These are phyloP conservation scores for Acrobasis suavella DNA, from an alignment of 2,888 invertebrate genomes.

Conservation along the genomic window DNA sequence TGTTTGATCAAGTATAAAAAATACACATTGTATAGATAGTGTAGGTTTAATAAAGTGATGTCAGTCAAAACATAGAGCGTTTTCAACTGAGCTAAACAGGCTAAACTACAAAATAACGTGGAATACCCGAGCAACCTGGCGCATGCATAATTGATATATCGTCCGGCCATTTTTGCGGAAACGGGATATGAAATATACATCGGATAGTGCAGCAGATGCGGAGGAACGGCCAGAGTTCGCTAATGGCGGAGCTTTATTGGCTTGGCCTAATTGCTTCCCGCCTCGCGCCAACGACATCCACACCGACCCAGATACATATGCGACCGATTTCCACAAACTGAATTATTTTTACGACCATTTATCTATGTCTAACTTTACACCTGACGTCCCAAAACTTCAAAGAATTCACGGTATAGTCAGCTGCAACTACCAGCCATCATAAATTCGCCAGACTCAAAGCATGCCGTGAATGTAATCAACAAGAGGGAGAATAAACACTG, in stretches of 20 bases:
- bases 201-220: constrained; percentile 38
- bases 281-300: constrained; percentile 62
- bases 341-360: constrained; percentile 30
- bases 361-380: constrained; percentile 18
- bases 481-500: constrained; percentile 39
- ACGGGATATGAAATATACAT: constrained; percentile 27
- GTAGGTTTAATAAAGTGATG: constrained; percentile 2
- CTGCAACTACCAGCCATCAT: constrained; percentile 31
- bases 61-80: constrained; percentile 1
- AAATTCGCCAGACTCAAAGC: constrained; percentile 38
- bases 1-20: too few species aligned
- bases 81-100: neutral
- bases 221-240: constrained; percentile 57
- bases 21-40: too few species aligned
- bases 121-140: constrained; percentile 1
- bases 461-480: constrained; percentile 44
- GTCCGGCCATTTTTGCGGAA: constrained; percentile 23
- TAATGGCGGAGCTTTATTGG: constrained; percentile 69
- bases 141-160: constrained; percentile 19
- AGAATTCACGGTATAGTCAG: constrained; percentile 8
- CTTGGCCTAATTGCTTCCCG: constrained; percentile 72
- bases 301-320: constrained; percentile 59
- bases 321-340: constrained; percentile 44
- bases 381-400: constrained; percentile 13
- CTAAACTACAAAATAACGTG: constrained; percentile 5